phyloP scores from a whole-genome alignment of 2,797 vertebrate genomes.

The Buceros bicornis region DNA sequence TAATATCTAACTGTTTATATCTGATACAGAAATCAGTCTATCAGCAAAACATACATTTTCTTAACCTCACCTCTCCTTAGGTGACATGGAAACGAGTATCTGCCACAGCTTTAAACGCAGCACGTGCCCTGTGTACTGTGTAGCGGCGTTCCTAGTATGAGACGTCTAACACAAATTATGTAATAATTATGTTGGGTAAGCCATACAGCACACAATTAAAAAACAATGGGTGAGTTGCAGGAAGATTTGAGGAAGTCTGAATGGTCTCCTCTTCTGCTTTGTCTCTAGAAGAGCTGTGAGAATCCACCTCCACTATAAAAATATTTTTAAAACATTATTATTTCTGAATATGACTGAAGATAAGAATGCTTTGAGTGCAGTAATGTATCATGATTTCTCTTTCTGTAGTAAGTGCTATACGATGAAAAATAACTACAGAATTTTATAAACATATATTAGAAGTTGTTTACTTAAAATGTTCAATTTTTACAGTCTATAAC shows the following conservation, averaged over 20 bases:
- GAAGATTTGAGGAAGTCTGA: neutral
- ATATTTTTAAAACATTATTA: neutral
- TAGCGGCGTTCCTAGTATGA: neutral
- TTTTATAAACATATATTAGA: neutral
- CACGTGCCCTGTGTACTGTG: neutral
- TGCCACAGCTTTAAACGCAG: neutral
- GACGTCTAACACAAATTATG: conserved; percentile 52
- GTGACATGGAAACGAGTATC: neutral
- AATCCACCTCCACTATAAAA: conserved; percentile 23
- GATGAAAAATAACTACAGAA: neutral
- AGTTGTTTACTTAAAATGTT: neutral
- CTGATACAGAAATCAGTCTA: neutral
- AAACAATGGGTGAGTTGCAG: conserved; percentile 41
- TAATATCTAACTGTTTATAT: neutral
- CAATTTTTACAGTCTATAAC: neutral
- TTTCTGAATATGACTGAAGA: neutral
- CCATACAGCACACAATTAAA: conserved; percentile 87
- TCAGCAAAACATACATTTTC: neutral
- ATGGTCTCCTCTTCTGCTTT: neutral
- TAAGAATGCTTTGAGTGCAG: neutral
- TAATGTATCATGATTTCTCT: neutral
- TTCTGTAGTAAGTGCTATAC: neutral
- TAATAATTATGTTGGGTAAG: conserved; percentile 83
- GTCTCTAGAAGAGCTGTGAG: neutral
- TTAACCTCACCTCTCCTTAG: neutral